Evolutionary conservation across 1,140 invertebrate species (phyloP).

Genomic region (Bombus impatiens): DNA sequence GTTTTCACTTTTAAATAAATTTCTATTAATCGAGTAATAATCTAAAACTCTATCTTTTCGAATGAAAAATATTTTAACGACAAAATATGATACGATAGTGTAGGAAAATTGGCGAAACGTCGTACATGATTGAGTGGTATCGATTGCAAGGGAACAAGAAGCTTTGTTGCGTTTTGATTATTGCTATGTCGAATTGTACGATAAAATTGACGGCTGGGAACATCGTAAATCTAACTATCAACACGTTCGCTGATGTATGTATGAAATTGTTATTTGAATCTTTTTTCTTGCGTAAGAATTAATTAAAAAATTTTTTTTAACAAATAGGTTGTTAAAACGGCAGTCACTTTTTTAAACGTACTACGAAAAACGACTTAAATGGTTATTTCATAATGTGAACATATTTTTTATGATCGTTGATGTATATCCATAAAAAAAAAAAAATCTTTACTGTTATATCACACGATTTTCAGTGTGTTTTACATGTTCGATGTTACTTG

Average conservation of each 20-base stretch:
- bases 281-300: background rate
- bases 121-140: constrained; percentile 64
- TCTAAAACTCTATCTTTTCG: too few relatives aligned
- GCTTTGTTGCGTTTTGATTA: constrained; percentile 48
- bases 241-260: constrained; percentile 57
- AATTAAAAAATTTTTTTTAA: background rate
- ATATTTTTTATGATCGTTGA: background rate
- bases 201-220: constrained; percentile 57
- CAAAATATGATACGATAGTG: constrained; percentile 43
- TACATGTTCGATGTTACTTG: background rate
- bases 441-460: background rate
- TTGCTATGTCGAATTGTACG: constrained; percentile 55
- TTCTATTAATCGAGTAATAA: too few relatives aligned
- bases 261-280: background rate
- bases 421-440: background rate
- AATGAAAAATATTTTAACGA: background rate
- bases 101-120: constrained; percentile 41
- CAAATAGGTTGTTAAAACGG: constrained; percentile 37
- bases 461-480: background rate
- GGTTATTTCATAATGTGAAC: background rate
- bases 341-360: constrained; percentile 39
- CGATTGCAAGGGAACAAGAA: constrained; percentile 33
- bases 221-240: constrained; percentile 39
- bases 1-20: background rate
- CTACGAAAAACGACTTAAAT: constrained; percentile 17